These are phyloP conservation scores for Drosophila elegans DNA, from an alignment of 1,140 invertebrate species.

Conservation along the genomic window DNA sequence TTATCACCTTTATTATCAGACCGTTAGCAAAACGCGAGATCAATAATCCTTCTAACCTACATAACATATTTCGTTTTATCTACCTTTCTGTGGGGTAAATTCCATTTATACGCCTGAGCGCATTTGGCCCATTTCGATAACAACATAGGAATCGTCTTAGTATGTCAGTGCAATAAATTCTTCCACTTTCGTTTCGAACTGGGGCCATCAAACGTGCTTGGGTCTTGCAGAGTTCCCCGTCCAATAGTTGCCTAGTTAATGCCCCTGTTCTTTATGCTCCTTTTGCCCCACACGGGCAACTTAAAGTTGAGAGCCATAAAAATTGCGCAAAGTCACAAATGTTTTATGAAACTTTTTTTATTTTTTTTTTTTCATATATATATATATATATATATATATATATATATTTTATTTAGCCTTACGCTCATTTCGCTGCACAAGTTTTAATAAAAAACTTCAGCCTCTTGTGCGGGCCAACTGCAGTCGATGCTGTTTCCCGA, in stretches of 20 bases:
- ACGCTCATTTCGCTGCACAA: conserved; percentile 62
- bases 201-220: conserved; percentile 45
- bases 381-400: conserved; percentile 41
- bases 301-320: conserved; percentile 73
- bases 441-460: conserved; percentile 76
- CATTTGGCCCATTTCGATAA: conserved; percentile 70
- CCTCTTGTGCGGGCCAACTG: conserved; percentile 22
- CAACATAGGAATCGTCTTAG: conserved; percentile 57
- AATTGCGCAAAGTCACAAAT: conserved; percentile 76
- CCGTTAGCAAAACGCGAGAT: neutral
- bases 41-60: conserved; percentile 21
- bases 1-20: neutral
- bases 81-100: conserved; percentile 14
- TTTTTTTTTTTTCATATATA: conserved; percentile 7
- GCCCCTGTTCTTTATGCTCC: conserved; percentile 4
- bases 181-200: conserved; percentile 51
- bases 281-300: conserved; percentile 40
- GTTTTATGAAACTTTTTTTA: conserved; percentile 78
- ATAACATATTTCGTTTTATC: conserved; percentile 6
- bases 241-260: conserved; percentile 40
- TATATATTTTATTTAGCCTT: conserved; percentile 71
- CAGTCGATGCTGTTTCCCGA: conserved; percentile 35
- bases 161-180: conserved; percentile 77
- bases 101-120: conserved; percentile 58
- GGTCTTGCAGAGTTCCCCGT: neutral